Percentiles rank a stretch among this genome's conserved stretches.
phyloP scores from a whole-genome alignment of 2,888 invertebrate species.

The Didymodactylos carnosus region DNA sequence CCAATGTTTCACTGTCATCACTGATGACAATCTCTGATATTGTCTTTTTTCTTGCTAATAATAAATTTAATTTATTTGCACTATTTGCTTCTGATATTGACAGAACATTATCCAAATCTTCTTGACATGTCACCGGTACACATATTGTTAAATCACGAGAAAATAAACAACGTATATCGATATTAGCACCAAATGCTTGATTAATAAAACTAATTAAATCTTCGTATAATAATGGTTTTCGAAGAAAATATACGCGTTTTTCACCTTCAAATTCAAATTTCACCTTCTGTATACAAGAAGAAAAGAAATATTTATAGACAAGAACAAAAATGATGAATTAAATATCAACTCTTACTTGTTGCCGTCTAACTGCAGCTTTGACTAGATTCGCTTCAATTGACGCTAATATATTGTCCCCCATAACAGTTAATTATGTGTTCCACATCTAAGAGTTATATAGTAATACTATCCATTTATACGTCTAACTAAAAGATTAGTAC shows the following conservation, averaged over 20 bases:
- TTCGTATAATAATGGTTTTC: not conserved
- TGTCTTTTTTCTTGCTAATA: not conserved
- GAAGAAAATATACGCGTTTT: not conserved
- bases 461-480: no score
- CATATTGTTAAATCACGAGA: not conserved
- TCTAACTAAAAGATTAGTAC: no score
- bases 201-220: not conserved
- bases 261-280: not conserved
- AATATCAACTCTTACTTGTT: not conserved
- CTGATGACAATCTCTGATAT: no score
- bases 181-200: not conserved
- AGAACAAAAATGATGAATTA: not conserved
- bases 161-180: not conserved
- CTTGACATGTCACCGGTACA: not conserved
- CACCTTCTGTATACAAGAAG: not conserved
- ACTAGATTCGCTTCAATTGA: not conserved
- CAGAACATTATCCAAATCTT: not conserved
- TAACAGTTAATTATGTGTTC: no score
- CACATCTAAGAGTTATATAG: no score
- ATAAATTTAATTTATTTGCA: not conserved
- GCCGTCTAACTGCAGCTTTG: not conserved
- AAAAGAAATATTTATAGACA: not conserved
- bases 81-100: not conserved
- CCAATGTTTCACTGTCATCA: no score
- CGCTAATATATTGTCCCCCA: no score